Base-by-base conservation (phyloP, 2,113 vertebrate species). In the Phyllostomus hastatus region DNA sequence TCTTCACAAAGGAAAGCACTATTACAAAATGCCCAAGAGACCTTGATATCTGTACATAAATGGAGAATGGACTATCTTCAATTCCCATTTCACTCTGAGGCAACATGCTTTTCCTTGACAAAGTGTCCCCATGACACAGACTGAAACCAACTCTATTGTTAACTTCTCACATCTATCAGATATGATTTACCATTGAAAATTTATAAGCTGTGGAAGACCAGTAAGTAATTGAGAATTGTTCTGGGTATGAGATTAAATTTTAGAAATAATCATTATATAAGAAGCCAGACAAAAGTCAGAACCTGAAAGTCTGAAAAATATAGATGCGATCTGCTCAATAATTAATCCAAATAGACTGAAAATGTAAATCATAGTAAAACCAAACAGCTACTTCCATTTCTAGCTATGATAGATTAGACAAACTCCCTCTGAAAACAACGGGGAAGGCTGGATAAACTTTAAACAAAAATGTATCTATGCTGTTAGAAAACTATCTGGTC, bases 101-200 rank as follows among this genome's bases (percentile, higher is more conserved):
- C 50, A 85, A 41, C 64, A 16, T 70, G 7, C 41, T 92, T 95
- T 96, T 70, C 20, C 69, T 67, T 92, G 88, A 94, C n/a, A 81
- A 67, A 54, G 35, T 43, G 94, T 67, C 10, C 28, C 78, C n/a
- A 67, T 14, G 52, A 38, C 31, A 82, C 22, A 4, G 1, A 38
- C 8, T 33, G 46, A 95, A 85, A 59, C 28, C 50, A 88, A 94
- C n/a, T 78, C 4, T 59, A 43, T 59, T 85, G 24, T 80, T 64
- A 88, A 92, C 10, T 2, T 66, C 38, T 73, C 64, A 80, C 38
- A 92, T 69, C 24, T 75, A 52, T 33, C 75, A 88, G 33, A 50
- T 73, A 35, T 64, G 15, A 6, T 73, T 88, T 83, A 82, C 17
- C 46, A 80, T 33, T 89, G 64, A 91, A 72, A 24, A 52, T 35